Percentiles rank a stretch among this genome's conserved stretches.
phyloP scores from a whole-genome alignment of 2,113 vertebrate genomes.

The Tachuris rubrigastra region DNA sequence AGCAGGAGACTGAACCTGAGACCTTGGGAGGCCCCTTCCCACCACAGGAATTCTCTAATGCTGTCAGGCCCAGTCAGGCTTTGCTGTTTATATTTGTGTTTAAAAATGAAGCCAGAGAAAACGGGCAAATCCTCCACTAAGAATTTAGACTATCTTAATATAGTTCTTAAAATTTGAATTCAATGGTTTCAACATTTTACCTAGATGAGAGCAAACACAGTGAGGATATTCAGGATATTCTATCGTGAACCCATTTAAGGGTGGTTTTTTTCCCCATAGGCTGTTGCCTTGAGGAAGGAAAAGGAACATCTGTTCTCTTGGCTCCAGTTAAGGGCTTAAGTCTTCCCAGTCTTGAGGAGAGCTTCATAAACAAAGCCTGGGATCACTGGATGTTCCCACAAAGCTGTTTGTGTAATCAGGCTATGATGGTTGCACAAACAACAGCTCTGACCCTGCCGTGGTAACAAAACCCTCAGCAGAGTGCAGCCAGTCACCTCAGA shows the following conservation, averaged over 20 bases:
- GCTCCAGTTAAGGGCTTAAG: conserved; percentile 47
- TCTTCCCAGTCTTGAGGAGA: conserved; percentile 58
- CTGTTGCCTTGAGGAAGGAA: neutral
- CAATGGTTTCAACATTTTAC: neutral
- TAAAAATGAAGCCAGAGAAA: neutral
- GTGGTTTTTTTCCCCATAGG: neutral
- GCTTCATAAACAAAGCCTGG: conserved; percentile 66
- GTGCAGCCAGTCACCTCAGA: neutral
- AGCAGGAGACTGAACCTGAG: neutral
- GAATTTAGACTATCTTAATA: neutral
- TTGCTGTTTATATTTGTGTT: neutral
- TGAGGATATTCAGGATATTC: neutral
- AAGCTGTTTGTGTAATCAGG: conserved; percentile 45
- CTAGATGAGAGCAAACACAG: neutral
- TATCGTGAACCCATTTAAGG: neutral
- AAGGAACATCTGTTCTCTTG: conserved; percentile 55
- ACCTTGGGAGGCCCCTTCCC: neutral
- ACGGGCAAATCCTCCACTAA: neutral
- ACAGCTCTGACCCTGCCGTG: neutral
- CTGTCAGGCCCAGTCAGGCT: neutral
- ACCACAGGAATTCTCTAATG: neutral
- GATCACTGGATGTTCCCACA: conserved; percentile 61
- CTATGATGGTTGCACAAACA: neutral
- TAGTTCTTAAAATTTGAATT: neutral
- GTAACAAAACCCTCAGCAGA: neutral